Evolutionary conservation across 1,140 invertebrate species (phyloP), one percentile per base, ranked within the genome.

Genomic region (Cydia splendana): DNA sequence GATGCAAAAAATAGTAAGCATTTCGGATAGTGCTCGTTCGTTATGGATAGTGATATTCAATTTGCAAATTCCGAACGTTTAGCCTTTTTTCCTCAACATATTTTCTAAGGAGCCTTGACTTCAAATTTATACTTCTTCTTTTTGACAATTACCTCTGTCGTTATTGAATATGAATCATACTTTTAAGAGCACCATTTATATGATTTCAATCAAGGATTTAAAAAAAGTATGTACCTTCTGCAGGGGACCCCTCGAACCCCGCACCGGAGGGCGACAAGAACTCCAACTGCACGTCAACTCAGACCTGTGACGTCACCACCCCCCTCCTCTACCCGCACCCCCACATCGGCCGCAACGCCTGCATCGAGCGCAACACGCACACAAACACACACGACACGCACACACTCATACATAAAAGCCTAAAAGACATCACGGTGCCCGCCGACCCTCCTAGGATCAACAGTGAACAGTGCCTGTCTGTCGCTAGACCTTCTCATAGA

Each of bases 311-410:
- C 82, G 87, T 88, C 75, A 87, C 85, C 15, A 89, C 90, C 0
- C 90, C 90, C 15, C 86, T 92, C 0, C 79, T 91, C 0, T 92
- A 88, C 82, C 82, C 97, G 34, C 97, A 97, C 82, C 97, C 97
- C 1, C 96, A 98, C 89, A 97, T 98, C 87, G 98, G 97, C 4
- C 93, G 97, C 12, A 98, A 99, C 94, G 97, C 97, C 0, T 98
- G 97, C 81, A 94, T 97, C 83, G 97, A 98, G 87, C 93, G 98
- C 1, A 99, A 99, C 93, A 94, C 97, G 9, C 95, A 96, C 82
- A 94, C 94, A 28, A 93, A 84, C 77, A 85, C 82, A 74, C 84
- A 87, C 15, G 84, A 95, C 82, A 94, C 89, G 34, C 96, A 95
- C 13, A 95, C 96, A 65, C 93, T 97, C 0, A 95, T 98, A 73